Conservation (phyloP, 2,888 invertebrate genomes). For the Noctua janthina region DNA sequence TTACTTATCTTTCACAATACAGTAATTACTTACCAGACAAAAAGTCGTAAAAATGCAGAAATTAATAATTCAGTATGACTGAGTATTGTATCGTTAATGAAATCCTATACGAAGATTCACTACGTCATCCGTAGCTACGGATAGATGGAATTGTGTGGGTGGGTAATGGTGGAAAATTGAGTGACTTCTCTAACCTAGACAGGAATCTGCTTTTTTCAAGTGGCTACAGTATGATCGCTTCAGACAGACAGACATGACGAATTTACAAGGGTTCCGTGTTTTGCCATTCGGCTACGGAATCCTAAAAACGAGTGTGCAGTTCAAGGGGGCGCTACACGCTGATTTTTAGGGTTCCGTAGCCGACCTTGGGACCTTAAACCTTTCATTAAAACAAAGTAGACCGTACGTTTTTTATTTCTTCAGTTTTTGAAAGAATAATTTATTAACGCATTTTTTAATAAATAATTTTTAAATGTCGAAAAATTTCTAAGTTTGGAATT, state of each 20-base stretch:
- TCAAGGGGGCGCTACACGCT: no score
- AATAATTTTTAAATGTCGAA: background rate
- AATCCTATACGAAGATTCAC: conserved; percentile 8
- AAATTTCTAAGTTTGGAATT: background rate
- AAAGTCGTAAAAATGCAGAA: background rate
- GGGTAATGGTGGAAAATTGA: background rate
- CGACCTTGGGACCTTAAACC: no score
- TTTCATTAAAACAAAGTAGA: background rate
- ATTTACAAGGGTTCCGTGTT: no score
- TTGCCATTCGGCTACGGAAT: no score
- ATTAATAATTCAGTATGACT: conserved; percentile 11
- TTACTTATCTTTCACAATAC: background rate
- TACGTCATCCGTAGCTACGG: background rate
- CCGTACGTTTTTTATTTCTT: background rate
- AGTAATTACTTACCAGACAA: conserved; percentile 5
- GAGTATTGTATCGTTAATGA: conserved; percentile 6
- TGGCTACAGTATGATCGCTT: background rate
- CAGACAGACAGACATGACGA: no score
- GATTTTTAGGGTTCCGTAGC: no score
- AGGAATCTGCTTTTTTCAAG: background rate
- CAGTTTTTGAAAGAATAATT: background rate
- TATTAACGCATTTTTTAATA: no score
- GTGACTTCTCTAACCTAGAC: background rate
- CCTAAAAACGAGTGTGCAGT: no score
- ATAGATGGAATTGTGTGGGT: background rate